Evolutionary conservation across 1,140 invertebrate species (phyloP).

Genomic region (Drosophila mauritiana): DNA sequence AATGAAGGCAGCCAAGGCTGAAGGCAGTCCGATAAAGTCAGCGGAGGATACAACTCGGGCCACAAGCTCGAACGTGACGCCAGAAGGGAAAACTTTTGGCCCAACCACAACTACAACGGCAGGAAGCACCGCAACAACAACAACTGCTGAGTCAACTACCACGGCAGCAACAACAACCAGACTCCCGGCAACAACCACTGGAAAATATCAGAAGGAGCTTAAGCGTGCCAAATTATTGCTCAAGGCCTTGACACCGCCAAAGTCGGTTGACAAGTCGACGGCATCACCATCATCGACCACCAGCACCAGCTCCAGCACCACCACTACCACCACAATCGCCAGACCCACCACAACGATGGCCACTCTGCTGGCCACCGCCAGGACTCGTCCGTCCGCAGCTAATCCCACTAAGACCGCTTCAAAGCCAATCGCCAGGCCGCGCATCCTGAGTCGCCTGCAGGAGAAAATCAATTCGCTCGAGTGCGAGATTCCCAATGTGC

Average conservation of each 20-base stretch:
- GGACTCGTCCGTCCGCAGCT: slow-evolving; percentile 37
- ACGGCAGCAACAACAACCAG: slow-evolving; percentile 5
- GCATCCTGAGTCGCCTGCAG: slow-evolving; percentile 85
- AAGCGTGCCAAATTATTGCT: slow-evolving; percentile 82
- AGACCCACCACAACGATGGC: slow-evolving; percentile 19
- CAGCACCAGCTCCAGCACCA: slow-evolving; percentile 1
- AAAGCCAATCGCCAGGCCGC: slow-evolving; percentile 81
- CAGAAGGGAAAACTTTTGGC: slow-evolving; percentile 55
- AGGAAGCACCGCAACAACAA: slow-evolving; percentile 15
- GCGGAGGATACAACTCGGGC: slow-evolving; percentile 42
- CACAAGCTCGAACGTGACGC: slow-evolving; percentile 50
- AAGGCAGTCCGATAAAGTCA: slow-evolving; percentile 67
- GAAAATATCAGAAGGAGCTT: slow-evolving; percentile 78
- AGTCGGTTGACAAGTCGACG: slow-evolving; percentile 51
- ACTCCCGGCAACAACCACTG: slow-evolving; percentile 33
- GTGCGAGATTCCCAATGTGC: slow-evolving; percentile 87
- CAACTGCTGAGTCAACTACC: slow-evolving; percentile 11
- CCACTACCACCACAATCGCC: neutral
- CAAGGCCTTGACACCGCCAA: slow-evolving; percentile 64
- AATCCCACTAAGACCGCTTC: slow-evolving; percentile 73
- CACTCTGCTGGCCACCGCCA: slow-evolving; percentile 22
- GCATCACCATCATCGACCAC: slow-evolving; percentile 30
- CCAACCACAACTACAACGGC: slow-evolving; percentile 28
- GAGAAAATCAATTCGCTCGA: slow-evolving; percentile 87
- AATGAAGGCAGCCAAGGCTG: slow-evolving; percentile 63